Evolutionary conservation across 2,888 invertebrate species (phyloP), one percentile per base, ranked within the genome.

Genomic region (Leucophenga maculata): DNA sequence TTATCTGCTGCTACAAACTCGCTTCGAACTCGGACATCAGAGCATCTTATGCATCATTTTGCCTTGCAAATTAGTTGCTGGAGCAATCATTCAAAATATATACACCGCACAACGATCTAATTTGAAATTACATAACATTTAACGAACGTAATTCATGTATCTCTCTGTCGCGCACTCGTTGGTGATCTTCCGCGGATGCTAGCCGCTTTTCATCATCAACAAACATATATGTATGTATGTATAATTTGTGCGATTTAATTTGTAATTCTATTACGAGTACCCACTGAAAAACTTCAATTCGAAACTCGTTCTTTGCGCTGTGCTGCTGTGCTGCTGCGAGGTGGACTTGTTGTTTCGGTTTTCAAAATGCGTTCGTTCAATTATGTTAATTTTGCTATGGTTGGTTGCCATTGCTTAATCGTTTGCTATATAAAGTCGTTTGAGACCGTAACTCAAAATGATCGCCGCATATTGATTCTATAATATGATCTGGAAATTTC

Each of bases 171-270:
- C 6, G 13, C n/a, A n/a, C n/a, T n/a, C n/a, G n/a, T n/a, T n/a
- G n/a, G 6, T 46, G 13, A 14, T 13, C 14, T n/a, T 46, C 13
- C 46, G n/a, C 46, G 16, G 4, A 6, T 50, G n/a, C 62, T 14
- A 6, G 16, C 46, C 48, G 62, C 18, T 57, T 57, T 57, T 39
- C 39, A 39, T 39, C 22, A 11, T 16, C 39, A 32, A n/a, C 39
- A 26, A 3, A 26, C 4, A 26, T 26, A 26, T 26, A 46, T 46
- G 46, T 13, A 13, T 2, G 16, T 79, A 62, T 77, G 83, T 80
- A 80, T 80, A 80, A 83, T 80, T 81, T 80, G 80, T 80, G 83
- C 80, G 83, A 82, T 80, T 80, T 80, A 83, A 80, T 83, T 83
- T 80, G 80, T 80, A 80, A 80, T 80, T 80, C 80, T 80, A 80